Percentiles rank a stretch among this genome's conserved stretches.
These are phyloP conservation scores for Nannobrachium achirus DNA, from an alignment of 2,113 vertebrate species.

Conservation along the genomic window DNA sequence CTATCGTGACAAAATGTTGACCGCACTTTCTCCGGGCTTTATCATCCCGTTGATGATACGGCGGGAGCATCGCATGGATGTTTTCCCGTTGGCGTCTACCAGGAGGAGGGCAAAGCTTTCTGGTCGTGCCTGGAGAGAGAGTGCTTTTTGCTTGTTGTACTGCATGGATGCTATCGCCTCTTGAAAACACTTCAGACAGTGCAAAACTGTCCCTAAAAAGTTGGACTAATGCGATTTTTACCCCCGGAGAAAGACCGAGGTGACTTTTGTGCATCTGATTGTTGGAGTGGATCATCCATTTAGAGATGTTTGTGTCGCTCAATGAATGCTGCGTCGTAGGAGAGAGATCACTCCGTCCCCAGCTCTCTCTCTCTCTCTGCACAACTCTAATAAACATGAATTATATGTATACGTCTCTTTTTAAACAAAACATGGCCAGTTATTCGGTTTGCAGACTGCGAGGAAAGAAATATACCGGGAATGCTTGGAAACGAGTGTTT, in stretches of 20 bases:
- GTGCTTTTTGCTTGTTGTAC: too few species aligned
- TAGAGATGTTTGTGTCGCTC: slow-evolving; percentile 16
- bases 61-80: background rate
- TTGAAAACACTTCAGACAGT: slow-evolving; percentile 13
- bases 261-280: too few species aligned
- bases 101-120: background rate
- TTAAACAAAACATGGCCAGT: too few species aligned
- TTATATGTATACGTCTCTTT: background rate
- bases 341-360: slow-evolving; percentile 50
- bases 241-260: background rate
- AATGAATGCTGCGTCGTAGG: background rate
- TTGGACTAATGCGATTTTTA: slow-evolving; percentile 32
- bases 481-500: background rate
- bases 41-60: slow-evolving; percentile 14
- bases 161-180: slow-evolving; percentile 35
- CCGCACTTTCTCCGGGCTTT: slow-evolving; percentile 33
- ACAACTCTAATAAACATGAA: slow-evolving; percentile 36
- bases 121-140: slow-evolving; percentile 39
- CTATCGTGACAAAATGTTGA: too few species aligned
- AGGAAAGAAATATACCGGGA: background rate
- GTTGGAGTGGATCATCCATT: background rate
- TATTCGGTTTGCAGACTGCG: background rate
- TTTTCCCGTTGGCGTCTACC: slow-evolving; percentile 2
- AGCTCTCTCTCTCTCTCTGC: background rate
- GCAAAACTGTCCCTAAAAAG: slow-evolving; percentile 62